Evolutionary conservation across 1,140 invertebrate genomes (phyloP), one percentile per base, ranked within the genome.

Genomic region (Bombus vancouverensis): DNA sequence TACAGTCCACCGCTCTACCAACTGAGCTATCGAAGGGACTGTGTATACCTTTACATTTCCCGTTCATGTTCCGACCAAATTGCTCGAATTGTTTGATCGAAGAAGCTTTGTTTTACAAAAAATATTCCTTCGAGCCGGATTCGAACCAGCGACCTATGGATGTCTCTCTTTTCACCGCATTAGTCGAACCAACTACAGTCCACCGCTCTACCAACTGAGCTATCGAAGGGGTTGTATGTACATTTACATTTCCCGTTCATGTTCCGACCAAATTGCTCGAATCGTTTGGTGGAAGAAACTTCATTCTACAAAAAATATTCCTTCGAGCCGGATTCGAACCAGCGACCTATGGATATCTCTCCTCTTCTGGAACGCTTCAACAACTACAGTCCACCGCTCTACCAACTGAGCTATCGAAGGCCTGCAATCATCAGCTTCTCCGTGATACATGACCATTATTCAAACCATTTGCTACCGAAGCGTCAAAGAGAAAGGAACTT

Each of bases 1-100:
- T 98, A 97, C 97, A 97, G 97, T 97, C 97, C 97, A 97, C 97
- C 97, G 97, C 97, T 97, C 97, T 97, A 97, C 97, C 97, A 97
- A 97, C 97, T 97, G 97, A 97, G 97, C 97, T 90, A 89, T 91
- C 90, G 90, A 89, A 90, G 90, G 87, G 47, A 5, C 22, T 53
- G 18, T 2, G 0, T 0, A 1, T 2, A 0, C 18, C 0, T 8
- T 53, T 22, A 6, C 47, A 53, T 53, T 59, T 28, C 0, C 25
- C 9, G 0, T 59, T 59, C 59, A 28, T 28, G 28, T n/a, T n/a
- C n/a, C n/a, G n/a, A n/a, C n/a, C n/a, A n/a, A n/a, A n/a, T n/a
- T n/a, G n/a, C n/a, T n/a, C n/a, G n/a, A n/a, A n/a, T n/a, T n/a
- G n/a, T n/a, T n/a, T n/a, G n/a, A n/a, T n/a, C n/a, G n/a, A n/a